Percentiles rank a stretch among this genome's conserved stretches.
These are phyloP conservation scores for Cyclura pinguis DNA, from an alignment of 2,797 vertebrate species.

Conservation along the genomic window DNA sequence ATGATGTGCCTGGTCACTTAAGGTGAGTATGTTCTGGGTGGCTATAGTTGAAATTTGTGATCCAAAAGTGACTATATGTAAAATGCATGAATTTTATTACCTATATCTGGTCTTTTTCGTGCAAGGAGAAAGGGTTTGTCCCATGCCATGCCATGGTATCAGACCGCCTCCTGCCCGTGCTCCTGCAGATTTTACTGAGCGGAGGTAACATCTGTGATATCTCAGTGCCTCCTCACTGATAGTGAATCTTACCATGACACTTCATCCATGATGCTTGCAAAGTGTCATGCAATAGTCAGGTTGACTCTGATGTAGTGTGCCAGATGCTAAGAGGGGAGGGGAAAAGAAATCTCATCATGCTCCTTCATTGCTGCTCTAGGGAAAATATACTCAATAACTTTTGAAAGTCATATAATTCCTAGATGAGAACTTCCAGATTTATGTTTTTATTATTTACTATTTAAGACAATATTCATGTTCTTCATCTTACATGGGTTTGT, in stretches of 20 bases:
- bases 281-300: background rate
- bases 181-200: background rate
- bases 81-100: background rate
- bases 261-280: background rate
- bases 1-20: background rate
- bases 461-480: slow-evolving; percentile 7
- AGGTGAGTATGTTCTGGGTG: background rate
- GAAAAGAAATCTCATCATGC: background rate
- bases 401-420: background rate
- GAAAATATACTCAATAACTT: background rate
- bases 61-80: background rate
- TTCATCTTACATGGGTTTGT: slow-evolving; percentile 44
- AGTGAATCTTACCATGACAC: background rate
- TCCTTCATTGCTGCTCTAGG: background rate
- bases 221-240: background rate
- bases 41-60: background rate
- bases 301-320: background rate
- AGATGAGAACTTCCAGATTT: background rate
- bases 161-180: no score
- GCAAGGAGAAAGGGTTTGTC: background rate
- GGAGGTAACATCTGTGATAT: background rate
- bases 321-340: no score
- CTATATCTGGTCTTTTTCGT: background rate
- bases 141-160: background rate
- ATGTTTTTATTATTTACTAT: background rate